phyloP scores from a whole-genome alignment of 2,113 vertebrate genomes.

The Dissostichus mawsoni region DNA sequence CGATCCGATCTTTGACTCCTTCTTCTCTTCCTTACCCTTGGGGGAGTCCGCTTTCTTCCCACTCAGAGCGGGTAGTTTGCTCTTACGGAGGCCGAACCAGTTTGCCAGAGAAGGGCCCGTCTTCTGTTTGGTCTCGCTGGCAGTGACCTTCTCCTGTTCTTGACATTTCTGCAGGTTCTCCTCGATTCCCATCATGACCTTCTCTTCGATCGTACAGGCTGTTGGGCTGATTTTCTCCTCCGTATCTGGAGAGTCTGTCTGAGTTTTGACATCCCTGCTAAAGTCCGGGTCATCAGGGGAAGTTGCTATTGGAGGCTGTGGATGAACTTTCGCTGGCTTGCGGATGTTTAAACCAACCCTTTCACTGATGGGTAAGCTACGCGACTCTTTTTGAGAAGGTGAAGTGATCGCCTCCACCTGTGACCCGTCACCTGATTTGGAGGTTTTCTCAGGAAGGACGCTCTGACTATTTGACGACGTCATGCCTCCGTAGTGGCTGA shows the following conservation, averaged over 20 bases:
- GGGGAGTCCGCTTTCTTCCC: constrained; percentile 86
- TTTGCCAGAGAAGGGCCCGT: constrained; percentile 89
- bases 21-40: constrained; percentile 90
- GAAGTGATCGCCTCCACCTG: constrained; percentile 62
- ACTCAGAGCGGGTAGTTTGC: constrained; percentile 89
- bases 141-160: constrained; percentile 84
- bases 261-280: constrained; percentile 66
- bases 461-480: constrained; percentile 78
- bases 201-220: constrained; percentile 92
- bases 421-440: constrained; percentile 73
- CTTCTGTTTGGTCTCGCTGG: constrained; percentile 85
- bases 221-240: constrained; percentile 77
- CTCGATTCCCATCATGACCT: constrained; percentile 95
- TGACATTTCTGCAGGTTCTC: constrained; percentile 93
- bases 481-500: constrained; percentile 80
- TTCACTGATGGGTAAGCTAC: constrained; percentile 53
- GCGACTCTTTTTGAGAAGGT: constrained; percentile 74
- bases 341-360: constrained; percentile 72
- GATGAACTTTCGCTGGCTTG: constrained; percentile 59
- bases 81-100: constrained; percentile 94
- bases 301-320: constrained; percentile 52
- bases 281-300: constrained; percentile 71
- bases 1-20: constrained; percentile 86
- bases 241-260: constrained; percentile 60
- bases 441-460: constrained; percentile 83